A percentile compares a stretch with the other conserved stretches of the same genome.
Conservation (phyloP, 2,113 vertebrate genomes). For the Marmota flaviventris region DNA sequence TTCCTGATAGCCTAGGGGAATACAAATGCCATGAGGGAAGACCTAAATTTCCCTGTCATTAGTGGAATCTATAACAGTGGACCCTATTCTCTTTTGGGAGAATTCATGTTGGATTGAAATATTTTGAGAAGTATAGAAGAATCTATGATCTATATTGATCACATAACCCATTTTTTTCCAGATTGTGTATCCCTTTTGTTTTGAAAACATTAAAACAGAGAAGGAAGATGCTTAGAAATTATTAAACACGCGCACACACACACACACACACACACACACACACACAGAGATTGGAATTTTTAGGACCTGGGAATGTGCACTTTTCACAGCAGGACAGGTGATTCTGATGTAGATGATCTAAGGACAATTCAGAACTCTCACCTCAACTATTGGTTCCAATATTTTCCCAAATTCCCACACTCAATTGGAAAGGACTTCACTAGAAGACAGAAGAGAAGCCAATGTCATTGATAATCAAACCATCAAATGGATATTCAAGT, state of each 20-base stretch:
- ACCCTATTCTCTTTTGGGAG: not conserved
- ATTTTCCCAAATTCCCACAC: not conserved
- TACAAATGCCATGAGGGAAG: not conserved
- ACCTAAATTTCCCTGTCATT: not conserved
- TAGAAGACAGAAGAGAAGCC: not conserved
- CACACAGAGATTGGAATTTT: not conserved
- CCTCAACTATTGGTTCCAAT: not conserved
- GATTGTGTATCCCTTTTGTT: not conserved
- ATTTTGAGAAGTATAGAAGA: not conserved
- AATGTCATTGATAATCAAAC: not conserved
- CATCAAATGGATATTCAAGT: not conserved
- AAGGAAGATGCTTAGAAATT: not conserved
- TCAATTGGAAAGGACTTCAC: not conserved
- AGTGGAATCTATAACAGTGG: not conserved
- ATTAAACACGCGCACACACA: not conserved
- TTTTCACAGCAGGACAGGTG: not conserved
- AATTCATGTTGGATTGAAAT: not conserved
- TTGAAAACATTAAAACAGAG: slow-evolving; percentile 11
- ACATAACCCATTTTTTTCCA: slow-evolving; percentile 4
- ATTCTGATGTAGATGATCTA: not conserved
- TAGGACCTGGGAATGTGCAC: not conserved
- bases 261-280: not conserved
- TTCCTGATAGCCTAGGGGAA: slow-evolving; percentile 3
- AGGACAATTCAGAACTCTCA: slow-evolving; percentile 1
- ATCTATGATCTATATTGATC: not conserved